Percentiles rank a stretch among this genome's conserved stretches.
Conservation (phyloP, 2,888 invertebrate species). For the Lagria hirta region DNA sequence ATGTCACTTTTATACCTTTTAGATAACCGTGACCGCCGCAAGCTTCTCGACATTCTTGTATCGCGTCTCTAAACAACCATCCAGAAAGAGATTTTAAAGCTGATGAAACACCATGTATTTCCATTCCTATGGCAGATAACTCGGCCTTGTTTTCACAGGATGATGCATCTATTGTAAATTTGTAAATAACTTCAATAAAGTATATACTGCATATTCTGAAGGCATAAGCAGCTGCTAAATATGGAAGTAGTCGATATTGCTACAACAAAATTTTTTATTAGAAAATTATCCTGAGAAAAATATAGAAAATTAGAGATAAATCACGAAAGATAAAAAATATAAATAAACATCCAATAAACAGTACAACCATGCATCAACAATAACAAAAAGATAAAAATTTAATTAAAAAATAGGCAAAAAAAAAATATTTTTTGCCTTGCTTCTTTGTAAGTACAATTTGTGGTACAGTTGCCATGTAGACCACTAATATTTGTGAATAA, state of each 20-base stretch:
- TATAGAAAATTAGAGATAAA: no score
- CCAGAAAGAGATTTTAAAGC: slow-evolving; percentile 76
- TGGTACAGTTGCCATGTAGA: no score
- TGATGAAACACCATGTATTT: slow-evolving; percentile 77
- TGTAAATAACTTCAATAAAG: slow-evolving; percentile 51
- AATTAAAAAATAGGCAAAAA: no score
- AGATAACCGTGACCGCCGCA: slow-evolving; percentile 96
- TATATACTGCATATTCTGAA: slow-evolving; percentile 63
- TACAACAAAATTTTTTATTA: slow-evolving; percentile 52
- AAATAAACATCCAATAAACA: no score
- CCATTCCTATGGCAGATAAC: slow-evolving; percentile 59
- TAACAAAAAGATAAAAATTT: no score
- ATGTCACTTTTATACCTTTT: no score
- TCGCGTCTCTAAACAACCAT: slow-evolving; percentile 84
- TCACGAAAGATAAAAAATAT: no score
- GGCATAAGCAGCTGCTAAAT: slow-evolving; percentile 65
- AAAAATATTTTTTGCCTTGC: no score
- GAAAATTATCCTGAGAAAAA: no score
- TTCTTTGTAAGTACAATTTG: no score
- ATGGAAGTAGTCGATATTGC: slow-evolving; percentile 75
- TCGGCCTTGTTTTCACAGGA: slow-evolving; percentile 41
- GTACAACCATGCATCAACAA: no score
- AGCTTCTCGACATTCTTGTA: slow-evolving; percentile 91
- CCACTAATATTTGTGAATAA: no score
- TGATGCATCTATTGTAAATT: slow-evolving; percentile 38